Percentiles rank a stretch among this genome's conserved stretches.
Conservation (phyloP, 2,888 invertebrate genomes). For the Rhagophthalmus giganteus region DNA sequence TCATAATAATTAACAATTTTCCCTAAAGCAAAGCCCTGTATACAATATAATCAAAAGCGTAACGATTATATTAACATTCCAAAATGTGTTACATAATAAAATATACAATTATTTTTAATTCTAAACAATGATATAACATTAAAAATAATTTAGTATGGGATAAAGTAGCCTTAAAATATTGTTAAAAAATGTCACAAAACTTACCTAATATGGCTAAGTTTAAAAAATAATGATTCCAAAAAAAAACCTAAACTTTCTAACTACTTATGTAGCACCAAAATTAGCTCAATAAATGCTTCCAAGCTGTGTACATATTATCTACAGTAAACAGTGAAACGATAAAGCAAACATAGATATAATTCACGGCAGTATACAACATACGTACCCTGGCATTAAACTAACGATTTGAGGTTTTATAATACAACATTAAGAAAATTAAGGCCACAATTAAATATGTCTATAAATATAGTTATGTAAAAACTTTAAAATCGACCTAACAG, state of each 20-base stretch:
- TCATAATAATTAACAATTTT: conserved; percentile 47
- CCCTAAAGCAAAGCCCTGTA: conserved; percentile 51
- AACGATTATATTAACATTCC: conserved; percentile 50
- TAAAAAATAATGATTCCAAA: conserved; percentile 28
- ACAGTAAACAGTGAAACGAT: conserved; percentile 39
- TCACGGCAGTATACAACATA: conserved; percentile 37
- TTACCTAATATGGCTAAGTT: conserved; percentile 15
- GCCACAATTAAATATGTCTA: conserved; percentile 19
- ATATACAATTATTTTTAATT: conserved; percentile 38
- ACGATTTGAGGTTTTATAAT: conserved; percentile 8
- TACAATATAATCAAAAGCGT: conserved; percentile 44
- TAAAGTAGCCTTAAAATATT: conserved; percentile 21
- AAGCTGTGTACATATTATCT: conserved; percentile 51
- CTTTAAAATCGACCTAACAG: conserved; percentile 52
- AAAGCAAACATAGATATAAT: conserved; percentile 11
- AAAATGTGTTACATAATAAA: conserved; percentile 44
- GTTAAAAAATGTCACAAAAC: conserved; percentile 12
- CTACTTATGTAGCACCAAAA: conserved; percentile 54
- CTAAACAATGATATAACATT: conserved; percentile 35
- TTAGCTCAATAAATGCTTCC: conserved; percentile 54
- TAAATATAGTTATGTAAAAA: conserved; percentile 11
- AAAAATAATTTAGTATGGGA: conserved; percentile 24
- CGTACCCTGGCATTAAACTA: conserved; percentile 35
- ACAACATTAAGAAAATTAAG: conserved; percentile 28
- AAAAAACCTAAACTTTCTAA: conserved; percentile 39